Base-by-base conservation (phyloP, 1,140 invertebrate species). In the Fragariocoptes setiger region DNA sequence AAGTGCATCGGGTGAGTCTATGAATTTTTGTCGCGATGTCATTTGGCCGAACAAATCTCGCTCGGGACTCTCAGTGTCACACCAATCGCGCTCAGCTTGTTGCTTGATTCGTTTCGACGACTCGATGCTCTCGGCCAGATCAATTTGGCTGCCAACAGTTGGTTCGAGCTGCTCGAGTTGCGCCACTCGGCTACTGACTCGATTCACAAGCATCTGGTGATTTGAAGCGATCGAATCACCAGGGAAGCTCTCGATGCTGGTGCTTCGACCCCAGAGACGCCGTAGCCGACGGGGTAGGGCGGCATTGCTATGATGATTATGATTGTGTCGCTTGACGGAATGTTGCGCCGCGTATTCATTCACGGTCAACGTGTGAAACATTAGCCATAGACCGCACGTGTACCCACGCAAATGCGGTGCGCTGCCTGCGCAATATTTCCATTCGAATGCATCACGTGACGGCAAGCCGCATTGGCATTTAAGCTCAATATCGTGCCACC, bases 321-420 rank as follows among this genome's bases (percentile, higher is more conserved):
- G 18, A 12, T 38, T n/a, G 12, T 17, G 37, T 38, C n/a, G 18
- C 16, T 17, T 13, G 13, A 17, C 12, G 12, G 17, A n/a, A 38
- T 12, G 17, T 15, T 38, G 17, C 37, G 18, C 37, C 1, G 68
- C 66, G 38, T 72, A 71, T 17, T 60, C 57, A 53, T 72, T 72
- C 0, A 90, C 75, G 8, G 79, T 83, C 18, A 97, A 56, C 36
- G 73, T 76, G 54, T 97, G 90, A 55, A 94, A 97, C 43, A 88
- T 61, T 22, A 69, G 76, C 90, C 90, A 99, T 14, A 97, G 57
- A 0, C 78, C 72, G 61, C 90, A 99, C 1, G 85, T 77, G 55
- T 82, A 95, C n/a, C 85, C 82, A 38, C 88, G 65, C 47, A 54
- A 63, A 37, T 64, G 59, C 1, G 69, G 55, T 36, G 62, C 56